These are phyloP conservation scores for Capreolus pygargus DNA, from an alignment of 2,113 vertebrate genomes.

Conservation along the genomic window DNA sequence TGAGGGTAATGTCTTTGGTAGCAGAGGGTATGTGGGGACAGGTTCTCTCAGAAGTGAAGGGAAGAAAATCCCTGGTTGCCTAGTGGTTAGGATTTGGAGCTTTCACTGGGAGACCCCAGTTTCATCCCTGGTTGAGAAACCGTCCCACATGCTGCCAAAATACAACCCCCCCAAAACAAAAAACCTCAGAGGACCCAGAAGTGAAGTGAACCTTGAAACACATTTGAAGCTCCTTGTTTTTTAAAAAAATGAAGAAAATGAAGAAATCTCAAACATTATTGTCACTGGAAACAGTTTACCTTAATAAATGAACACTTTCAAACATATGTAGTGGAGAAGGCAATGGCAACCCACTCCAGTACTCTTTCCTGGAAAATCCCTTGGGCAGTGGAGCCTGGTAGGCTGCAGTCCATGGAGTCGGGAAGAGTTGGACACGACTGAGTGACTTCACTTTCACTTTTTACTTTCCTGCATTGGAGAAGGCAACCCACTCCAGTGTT, in stretches of 20 bases:
- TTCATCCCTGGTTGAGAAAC: background rate
- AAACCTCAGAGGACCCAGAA: background rate
- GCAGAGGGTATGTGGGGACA: background rate
- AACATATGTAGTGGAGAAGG: background rate
- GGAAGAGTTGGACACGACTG: rapidly evolving
- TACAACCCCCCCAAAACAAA: rapidly evolving
- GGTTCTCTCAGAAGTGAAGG: background rate
- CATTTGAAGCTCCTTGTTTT: background rate
- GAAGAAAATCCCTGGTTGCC: background rate
- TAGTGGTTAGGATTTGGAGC: background rate
- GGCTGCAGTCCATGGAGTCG: background rate
- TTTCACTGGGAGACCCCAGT: background rate
- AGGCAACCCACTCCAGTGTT: background rate
- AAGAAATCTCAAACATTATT: background rate
- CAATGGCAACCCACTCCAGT: background rate
- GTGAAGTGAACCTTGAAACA: background rate
- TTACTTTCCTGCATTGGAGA: background rate
- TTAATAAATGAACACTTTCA: background rate
- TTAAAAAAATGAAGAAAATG: background rate
- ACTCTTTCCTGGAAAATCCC: background rate
- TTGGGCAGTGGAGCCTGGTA: background rate
- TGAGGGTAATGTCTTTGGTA: background rate
- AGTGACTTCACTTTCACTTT: background rate
- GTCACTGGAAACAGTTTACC: background rate
- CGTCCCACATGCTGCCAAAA: background rate